These are phyloP conservation scores for Rhinolophus ferrumequinum DNA, from an alignment of 2,113 vertebrate genomes.

Conservation along the genomic window DNA sequence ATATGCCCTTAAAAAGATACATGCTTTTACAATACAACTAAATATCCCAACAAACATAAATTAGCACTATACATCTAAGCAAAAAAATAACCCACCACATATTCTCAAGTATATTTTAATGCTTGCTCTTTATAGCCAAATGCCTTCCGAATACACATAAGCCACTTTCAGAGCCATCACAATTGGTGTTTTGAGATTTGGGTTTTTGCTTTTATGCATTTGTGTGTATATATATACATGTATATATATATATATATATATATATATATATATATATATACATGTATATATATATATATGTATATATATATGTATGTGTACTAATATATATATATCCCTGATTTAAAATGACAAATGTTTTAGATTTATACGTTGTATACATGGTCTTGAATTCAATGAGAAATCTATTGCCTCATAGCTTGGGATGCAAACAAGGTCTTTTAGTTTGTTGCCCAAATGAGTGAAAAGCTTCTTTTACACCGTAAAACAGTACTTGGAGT, in stretches of 20 bases:
- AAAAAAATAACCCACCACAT: not conserved
- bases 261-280: too few relatives aligned
- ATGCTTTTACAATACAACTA: not conserved
- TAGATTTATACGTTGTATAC: not conserved
- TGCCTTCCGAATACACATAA: constrained; percentile 1
- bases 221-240: too few relatives aligned
- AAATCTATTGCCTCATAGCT: not conserved
- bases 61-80: not conserved
- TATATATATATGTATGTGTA: too few relatives aligned
- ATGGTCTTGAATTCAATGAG: not conserved
- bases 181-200: not conserved
- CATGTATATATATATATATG: too few relatives aligned
- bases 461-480: not conserved
- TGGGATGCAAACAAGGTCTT: not conserved
- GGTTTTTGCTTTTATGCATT: not conserved
- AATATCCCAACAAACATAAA: not conserved
- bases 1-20: not conserved
- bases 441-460: constrained; percentile 15
- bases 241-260: too few relatives aligned
- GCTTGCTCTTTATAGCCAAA: not conserved
- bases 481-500: not conserved
- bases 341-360: not conserved
- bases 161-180: not conserved
- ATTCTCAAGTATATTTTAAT: not conserved
- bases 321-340: not conserved